Percentiles rank a stretch among this genome's conserved stretches.
Conservation (phyloP, 64 coral and sea anemone genomes). For the Anthopleura sola region DNA sequence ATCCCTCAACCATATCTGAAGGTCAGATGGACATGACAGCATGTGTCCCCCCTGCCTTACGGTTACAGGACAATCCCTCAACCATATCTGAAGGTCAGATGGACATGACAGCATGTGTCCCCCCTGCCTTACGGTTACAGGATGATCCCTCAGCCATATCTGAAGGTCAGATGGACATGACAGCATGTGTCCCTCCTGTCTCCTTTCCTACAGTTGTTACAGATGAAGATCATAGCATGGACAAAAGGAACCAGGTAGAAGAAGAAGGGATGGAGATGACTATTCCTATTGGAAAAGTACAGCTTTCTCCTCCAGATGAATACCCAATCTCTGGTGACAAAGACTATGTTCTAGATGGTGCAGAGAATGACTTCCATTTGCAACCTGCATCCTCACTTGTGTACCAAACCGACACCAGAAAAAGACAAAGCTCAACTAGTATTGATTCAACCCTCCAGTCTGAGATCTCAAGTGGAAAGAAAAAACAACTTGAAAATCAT, state of each 20-base stretch:
- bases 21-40: conserved; percentile 13
- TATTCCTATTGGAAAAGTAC: neutral
- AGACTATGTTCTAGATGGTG: neutral
- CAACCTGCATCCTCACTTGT: neutral
- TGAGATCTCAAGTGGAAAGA: neutral
- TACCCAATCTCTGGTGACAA: neutral
- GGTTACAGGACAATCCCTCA: no score
- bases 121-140: neutral
- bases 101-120: conserved; percentile 25
- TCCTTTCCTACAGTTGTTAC: neutral
- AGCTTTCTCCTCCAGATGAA: neutral
- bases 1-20: neutral
- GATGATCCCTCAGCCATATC: neutral
- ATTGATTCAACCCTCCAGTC: neutral
- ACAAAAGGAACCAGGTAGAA: neutral
- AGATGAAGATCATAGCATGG: neutral
- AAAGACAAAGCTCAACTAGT: neutral
- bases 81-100: neutral
- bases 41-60: neutral
- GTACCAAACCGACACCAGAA: neutral
- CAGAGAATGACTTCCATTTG: neutral
- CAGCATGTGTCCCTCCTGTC: neutral
- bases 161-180: neutral
- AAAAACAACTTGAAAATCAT: neutral
- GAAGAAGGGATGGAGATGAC: neutral